Evolutionary conservation across 2,797 vertebrate species (phyloP).

Genomic region (Sus cebifrons): DNA sequence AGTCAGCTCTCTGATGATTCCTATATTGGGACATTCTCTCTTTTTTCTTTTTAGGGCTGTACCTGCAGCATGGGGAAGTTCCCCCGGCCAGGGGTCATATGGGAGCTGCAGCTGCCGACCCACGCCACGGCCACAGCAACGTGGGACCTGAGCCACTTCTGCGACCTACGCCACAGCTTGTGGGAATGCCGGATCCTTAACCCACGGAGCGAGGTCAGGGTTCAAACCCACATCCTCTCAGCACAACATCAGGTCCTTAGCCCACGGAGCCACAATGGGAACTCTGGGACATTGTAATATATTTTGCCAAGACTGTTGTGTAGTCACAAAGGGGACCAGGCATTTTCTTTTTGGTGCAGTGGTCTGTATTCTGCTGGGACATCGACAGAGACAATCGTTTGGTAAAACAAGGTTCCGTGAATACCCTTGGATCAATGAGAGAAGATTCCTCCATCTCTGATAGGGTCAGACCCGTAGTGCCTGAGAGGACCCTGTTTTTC

Average conservation of each 20-base stretch:
- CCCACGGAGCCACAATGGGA: no score
- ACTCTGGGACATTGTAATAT: accelerated
- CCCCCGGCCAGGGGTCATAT: no score
- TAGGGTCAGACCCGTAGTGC: background rate
- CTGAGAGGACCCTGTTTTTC: background rate
- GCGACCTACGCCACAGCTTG: no score
- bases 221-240: no score
- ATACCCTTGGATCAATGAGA: background rate
- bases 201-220: no score
- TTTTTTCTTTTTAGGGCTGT: background rate
- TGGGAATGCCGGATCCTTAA: no score
- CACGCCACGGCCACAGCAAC: no score
- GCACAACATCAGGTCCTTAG: no score
- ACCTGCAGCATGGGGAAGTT: no score
- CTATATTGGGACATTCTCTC: accelerated
- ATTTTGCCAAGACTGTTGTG: background rate
- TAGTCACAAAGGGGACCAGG: background rate
- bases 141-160: no score
- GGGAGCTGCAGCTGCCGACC: no score
- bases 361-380: background rate
- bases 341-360: background rate
- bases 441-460: background rate
- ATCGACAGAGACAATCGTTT: background rate
- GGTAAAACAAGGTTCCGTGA: background rate
- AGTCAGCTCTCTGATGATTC: background rate